Conservation (phyloP, 2,888 invertebrate genomes). For the Ormyrus labotus region DNA sequence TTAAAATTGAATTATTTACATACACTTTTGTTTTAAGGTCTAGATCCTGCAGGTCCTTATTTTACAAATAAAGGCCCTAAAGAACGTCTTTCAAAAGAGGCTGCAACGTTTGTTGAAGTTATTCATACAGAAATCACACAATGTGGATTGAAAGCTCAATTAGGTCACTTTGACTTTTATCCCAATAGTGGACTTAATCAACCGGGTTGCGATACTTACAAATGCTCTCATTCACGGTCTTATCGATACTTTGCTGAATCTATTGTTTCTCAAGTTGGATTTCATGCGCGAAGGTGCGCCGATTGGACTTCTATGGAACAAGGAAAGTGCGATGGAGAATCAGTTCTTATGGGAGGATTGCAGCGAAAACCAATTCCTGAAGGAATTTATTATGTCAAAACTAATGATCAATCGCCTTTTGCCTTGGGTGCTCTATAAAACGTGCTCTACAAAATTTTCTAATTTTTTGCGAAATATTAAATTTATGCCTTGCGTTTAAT, state of each 20-base stretch:
- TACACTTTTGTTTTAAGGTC: slow-evolving; percentile 61
- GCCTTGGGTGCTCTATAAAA: slow-evolving; percentile 58
- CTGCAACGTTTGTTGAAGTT: slow-evolving; percentile 72
- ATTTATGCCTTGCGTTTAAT: too few species aligned
- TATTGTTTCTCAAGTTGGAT: slow-evolving; percentile 46
- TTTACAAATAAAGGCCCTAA: slow-evolving; percentile 63
- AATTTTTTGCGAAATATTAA: too few species aligned
- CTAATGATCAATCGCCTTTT: slow-evolving; percentile 60
- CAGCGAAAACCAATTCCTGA: slow-evolving; percentile 31
- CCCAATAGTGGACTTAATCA: slow-evolving; percentile 73
- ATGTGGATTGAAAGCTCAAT: slow-evolving; percentile 66
- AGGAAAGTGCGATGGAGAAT: slow-evolving; percentile 42
- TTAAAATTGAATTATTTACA: too few species aligned
- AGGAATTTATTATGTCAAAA: slow-evolving; percentile 65
- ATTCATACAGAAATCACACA: slow-evolving; percentile 72
- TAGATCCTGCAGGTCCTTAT: slow-evolving; percentile 74
- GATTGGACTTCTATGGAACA: slow-evolving; percentile 48
- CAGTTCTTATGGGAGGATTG: slow-evolving; percentile 54
- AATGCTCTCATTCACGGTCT: slow-evolving; percentile 64
- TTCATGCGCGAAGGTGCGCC: slow-evolving; percentile 53
- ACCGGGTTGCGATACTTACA: slow-evolving; percentile 62
- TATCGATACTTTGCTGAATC: slow-evolving; percentile 65
- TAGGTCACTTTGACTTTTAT: slow-evolving; percentile 73
- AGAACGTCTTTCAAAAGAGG: slow-evolving; percentile 68
- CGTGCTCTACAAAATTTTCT: slow-evolving; percentile 26